Base-by-base conservation (phyloP, 1,140 invertebrate species). In the Harlomillsia oculata region DNA sequence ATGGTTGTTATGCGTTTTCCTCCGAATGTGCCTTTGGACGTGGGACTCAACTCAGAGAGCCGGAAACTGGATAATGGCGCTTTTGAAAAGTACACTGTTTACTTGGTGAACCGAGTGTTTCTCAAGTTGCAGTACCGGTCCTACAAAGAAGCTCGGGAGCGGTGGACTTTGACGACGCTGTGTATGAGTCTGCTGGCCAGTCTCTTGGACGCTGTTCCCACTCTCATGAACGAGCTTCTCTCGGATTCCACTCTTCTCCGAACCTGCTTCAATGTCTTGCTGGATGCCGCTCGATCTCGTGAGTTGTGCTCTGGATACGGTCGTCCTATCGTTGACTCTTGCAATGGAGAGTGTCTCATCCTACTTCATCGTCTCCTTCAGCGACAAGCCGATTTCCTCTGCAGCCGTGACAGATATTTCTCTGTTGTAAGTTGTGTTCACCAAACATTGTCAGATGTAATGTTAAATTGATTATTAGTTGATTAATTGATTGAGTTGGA, bases 61-160 rank as follows among this genome's bases (percentile, higher is more conserved):
- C n/a, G 40, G 34, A 26, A 30, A 20, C 45, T 55, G 18, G 61
- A 63, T 39, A 63, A 59, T 34, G 61, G 61, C 11, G 53, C 78
- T 80, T 85, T 95, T 60, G 83, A 89, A 72, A 89, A 90, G 0
- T 96, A 95, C 69, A 70, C 95, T 13, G 78, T 83, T 4, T 93
- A 91, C 69, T 79, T 91, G 21, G 74, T 84, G 9, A 80, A 86
- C 63, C 77, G 79, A 0, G 81, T 95, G 0, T 84, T 93, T 34
- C 70, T 92, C 1, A 81, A 83, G 59, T 87, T 85, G 66, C 79
- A 82, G 59, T 79, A 82, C 14, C 73, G 90, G 4, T 79, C 82
- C 0, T 93, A 92, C 67, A 84, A 84, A 68, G 79, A 82, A 67
- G 74, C 77, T 0, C 74, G 73, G 8, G 88, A 93, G 20, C 8